Evolutionary conservation across 2,113 vertebrate genomes (phyloP).

Genomic region (Boulengeromyrus knoepffleri): DNA sequence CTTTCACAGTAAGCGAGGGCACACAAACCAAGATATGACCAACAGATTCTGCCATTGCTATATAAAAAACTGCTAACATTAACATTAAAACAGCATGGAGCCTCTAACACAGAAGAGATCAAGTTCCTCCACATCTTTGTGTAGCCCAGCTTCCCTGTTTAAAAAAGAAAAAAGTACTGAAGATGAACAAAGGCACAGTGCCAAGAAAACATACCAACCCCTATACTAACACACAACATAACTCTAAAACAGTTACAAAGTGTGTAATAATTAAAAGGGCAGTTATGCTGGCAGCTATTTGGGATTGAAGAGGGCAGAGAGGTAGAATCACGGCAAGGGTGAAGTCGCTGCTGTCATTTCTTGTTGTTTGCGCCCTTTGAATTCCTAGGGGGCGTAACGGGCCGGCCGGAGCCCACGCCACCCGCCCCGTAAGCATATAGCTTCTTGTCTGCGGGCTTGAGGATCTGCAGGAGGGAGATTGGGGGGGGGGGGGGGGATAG

Average conservation of each 20-base stretch:
- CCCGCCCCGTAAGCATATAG: conserved; percentile 83
- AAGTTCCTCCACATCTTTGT: neutral
- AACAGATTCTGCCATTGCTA: neutral
- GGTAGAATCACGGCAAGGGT: conserved; percentile 42
- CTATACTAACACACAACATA: neutral
- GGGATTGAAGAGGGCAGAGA: conserved; percentile 47
- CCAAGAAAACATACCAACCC: neutral
- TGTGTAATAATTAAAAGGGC: conserved; percentile 28
- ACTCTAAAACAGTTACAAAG: conserved; percentile 17
- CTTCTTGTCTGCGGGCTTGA: conserved; percentile 96
- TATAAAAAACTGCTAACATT: neutral
- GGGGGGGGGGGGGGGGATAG: too few relatives aligned
- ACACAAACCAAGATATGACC: neutral
- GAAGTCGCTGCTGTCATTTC: conserved; percentile 69
- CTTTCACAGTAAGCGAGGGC: neutral
- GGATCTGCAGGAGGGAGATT: conserved; percentile 60
- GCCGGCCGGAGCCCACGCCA: conserved; percentile 74
- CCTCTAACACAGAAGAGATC: neutral
- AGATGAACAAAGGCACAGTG: neutral
- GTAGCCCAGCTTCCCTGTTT: neutral
- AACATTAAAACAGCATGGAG: neutral
- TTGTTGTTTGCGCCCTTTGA: conserved; percentile 81
- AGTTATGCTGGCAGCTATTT: conserved; percentile 52
- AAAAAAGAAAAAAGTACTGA: neutral
- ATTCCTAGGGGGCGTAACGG: conserved; percentile 87